Percentiles rank a stretch among this genome's conserved stretches.
Conservation (phyloP, 2,113 vertebrate species). For the Mionectes macconnelli region DNA sequence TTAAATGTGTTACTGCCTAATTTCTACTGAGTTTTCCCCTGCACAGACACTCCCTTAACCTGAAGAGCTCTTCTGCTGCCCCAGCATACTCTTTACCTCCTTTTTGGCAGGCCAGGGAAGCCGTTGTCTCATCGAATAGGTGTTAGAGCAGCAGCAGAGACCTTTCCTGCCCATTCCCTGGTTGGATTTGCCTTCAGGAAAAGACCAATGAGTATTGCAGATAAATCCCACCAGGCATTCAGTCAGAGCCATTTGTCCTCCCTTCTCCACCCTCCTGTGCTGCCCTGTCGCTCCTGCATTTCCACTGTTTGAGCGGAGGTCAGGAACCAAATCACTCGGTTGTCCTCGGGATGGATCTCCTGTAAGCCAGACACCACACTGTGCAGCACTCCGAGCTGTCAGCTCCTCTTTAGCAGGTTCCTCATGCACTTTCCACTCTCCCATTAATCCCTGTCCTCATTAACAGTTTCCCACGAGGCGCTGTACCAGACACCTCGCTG, state of each 20-base stretch:
- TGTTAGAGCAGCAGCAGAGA: not conserved
- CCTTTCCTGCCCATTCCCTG: not conserved
- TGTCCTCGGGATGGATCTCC: not conserved
- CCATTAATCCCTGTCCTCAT: slow-evolving; percentile 41
- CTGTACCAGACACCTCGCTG: not conserved
- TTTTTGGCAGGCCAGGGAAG: not conserved
- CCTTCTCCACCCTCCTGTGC: not conserved
- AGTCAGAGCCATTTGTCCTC: not conserved
- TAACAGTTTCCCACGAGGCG: not conserved
- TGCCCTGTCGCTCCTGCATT: not conserved
- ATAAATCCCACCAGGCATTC: not conserved
- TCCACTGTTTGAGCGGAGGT: not conserved
- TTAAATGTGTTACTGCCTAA: not conserved
- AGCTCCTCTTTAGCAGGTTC: not conserved
- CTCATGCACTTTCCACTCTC: not conserved
- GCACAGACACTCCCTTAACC: not conserved
- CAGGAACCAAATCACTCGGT: not conserved
- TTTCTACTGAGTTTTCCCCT: not conserved
- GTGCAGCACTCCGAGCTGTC: not conserved
- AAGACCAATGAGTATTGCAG: not conserved
- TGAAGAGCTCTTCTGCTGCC: not conserved
- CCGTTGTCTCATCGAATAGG: not conserved
- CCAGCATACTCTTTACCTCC: not conserved
- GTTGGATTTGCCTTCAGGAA: not conserved
- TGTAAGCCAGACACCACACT: not conserved